phyloP scores from a whole-genome alignment of 1,140 invertebrate species.

The Uloborus diversus region DNA sequence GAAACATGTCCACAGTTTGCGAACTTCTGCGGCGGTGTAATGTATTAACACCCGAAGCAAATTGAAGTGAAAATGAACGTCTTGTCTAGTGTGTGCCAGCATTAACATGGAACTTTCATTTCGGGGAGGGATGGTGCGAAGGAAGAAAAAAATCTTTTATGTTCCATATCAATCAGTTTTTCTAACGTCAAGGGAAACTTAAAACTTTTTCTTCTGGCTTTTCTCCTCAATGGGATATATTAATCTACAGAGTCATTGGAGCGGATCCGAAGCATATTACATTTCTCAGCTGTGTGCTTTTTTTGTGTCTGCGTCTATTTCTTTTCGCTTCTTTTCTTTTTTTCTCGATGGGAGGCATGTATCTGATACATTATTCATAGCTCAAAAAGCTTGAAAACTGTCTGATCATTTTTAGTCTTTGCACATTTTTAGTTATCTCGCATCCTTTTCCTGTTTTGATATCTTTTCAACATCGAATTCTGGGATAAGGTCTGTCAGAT shows the following conservation, averaged over 20 bases:
- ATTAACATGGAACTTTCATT: too few relatives aligned
- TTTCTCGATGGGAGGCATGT: not conserved
- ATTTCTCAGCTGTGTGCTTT: constrained; percentile 24
- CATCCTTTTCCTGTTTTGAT: too few relatives aligned
- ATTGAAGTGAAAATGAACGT: too few relatives aligned
- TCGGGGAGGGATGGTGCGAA: not conserved
- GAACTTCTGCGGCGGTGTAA: too few relatives aligned
- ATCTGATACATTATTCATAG: constrained; percentile 26
- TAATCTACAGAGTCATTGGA: constrained; percentile 12
- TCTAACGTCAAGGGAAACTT: constrained; percentile 31
- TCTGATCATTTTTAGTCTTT: too few relatives aligned
- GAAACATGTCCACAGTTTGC: too few relatives aligned
- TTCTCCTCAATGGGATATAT: constrained; percentile 30
- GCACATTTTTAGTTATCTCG: too few relatives aligned
- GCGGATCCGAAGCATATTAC: constrained; percentile 33
- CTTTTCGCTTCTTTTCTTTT: not conserved
- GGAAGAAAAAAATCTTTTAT: constrained; percentile 28
- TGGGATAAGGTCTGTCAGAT: too few relatives aligned
- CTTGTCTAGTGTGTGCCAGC: too few relatives aligned
- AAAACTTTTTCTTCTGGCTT: constrained; percentile 15
- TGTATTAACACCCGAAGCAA: too few relatives aligned
- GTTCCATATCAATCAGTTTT: constrained; percentile 44
- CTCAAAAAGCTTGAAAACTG: too few relatives aligned
- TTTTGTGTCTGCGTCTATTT: not conserved
- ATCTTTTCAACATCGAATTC: too few relatives aligned